A percentile compares a stretch with the other conserved stretches of the same genome.
Evolutionary conservation across 1,140 invertebrate species (phyloP).

Genomic region (Calephelis nemesis): DNA sequence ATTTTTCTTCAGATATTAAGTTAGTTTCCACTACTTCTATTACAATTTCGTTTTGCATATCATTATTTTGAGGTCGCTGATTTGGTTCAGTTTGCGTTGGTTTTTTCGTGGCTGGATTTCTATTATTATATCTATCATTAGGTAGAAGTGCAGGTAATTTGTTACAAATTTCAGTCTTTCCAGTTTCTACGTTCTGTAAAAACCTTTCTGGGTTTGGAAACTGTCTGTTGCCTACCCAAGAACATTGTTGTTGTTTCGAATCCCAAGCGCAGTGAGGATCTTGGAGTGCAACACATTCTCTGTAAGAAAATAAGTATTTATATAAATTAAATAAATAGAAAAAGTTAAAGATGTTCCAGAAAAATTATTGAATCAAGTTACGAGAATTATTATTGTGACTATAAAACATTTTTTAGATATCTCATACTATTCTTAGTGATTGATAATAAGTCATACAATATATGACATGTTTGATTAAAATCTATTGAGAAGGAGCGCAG

Average conservation of each 20-base stretch:
- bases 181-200: constrained; percentile 86
- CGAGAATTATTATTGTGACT: too few species aligned
- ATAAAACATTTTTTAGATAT: too few species aligned
- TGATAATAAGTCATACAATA: too few species aligned
- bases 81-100: constrained; percentile 58
- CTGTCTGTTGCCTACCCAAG: constrained; percentile 83
- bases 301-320: constrained; percentile 71
- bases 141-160: constrained; percentile 74
- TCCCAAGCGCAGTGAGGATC: constrained; percentile 99
- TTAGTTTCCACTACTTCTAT: constrained; percentile 73
- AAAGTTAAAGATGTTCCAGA: too few species aligned
- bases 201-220: constrained; percentile 84
- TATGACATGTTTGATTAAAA: too few species aligned
- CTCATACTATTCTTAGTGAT: too few species aligned
- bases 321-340: too few species aligned
- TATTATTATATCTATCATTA: constrained; percentile 60
- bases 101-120: constrained; percentile 67
- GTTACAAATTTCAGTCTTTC: constrained; percentile 84
- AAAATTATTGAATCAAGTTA: too few species aligned
- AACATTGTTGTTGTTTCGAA: constrained; percentile 86
- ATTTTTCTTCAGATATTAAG: constrained; percentile 61
- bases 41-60: constrained; percentile 69
- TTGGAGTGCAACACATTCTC: constrained; percentile 93
- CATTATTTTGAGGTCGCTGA: constrained; percentile 48
- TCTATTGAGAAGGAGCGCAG: too few species aligned